Conservation (phyloP, 2,888 invertebrate species). For the Eupithecia centaureata region DNA sequence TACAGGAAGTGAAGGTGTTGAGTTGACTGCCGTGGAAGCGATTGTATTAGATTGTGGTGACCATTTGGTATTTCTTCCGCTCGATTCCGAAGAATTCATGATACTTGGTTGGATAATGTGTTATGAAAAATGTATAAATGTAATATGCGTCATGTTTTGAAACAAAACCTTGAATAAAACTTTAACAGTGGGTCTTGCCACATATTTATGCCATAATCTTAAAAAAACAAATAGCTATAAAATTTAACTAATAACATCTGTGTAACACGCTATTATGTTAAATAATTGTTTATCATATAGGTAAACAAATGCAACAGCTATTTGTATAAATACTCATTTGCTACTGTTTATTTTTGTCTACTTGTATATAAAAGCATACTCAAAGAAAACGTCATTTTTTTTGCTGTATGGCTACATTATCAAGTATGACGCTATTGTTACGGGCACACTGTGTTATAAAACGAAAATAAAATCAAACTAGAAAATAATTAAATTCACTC, state of each 20-base stretch:
- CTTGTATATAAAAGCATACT: slow-evolving; percentile 76
- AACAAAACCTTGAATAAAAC: slow-evolving; percentile 47
- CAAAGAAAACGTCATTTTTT: slow-evolving; percentile 74
- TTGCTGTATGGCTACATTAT: slow-evolving; percentile 74
- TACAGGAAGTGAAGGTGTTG: slow-evolving; percentile 63
- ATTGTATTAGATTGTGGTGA: slow-evolving; percentile 45
- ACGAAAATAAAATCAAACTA: slow-evolving; percentile 63
- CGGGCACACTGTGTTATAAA: slow-evolving; percentile 79
- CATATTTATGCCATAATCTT: slow-evolving; percentile 29
- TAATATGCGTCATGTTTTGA: slow-evolving; percentile 48
- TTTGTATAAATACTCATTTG: slow-evolving; percentile 60
- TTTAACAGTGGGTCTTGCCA: slow-evolving; percentile 32
- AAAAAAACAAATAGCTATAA: slow-evolving; percentile 39
- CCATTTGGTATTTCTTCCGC: slow-evolving; percentile 35
- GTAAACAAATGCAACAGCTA: slow-evolving; percentile 65
- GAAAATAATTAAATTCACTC: slow-evolving; percentile 68
- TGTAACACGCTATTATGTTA: slow-evolving; percentile 47
- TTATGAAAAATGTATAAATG: slow-evolving; percentile 54
- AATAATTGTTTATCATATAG: slow-evolving; percentile 45
- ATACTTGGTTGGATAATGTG: slow-evolving; percentile 49
- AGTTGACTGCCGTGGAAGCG: slow-evolving; percentile 69
- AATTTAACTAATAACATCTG: slow-evolving; percentile 40
- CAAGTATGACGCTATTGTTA: slow-evolving; percentile 73
- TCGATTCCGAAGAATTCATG: slow-evolving; percentile 33
- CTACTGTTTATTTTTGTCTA: slow-evolving; percentile 72